Conservation (phyloP, 1,140 invertebrate species). For the Pinna nobilis region DNA sequence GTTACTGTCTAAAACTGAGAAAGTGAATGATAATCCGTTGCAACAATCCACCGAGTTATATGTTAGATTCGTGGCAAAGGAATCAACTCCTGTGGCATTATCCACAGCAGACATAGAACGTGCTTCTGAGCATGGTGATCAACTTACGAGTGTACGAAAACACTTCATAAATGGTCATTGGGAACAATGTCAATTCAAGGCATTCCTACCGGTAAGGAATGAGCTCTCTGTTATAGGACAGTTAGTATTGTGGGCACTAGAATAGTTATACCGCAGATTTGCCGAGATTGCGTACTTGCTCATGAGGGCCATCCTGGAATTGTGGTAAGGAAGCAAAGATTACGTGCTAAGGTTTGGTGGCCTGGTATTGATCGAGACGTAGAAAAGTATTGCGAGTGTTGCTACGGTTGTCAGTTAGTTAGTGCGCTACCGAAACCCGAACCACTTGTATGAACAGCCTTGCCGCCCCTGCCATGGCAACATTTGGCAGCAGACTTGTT, state of each 20-base stretch:
- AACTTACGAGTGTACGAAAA: no score
- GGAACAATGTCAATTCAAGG: no score
- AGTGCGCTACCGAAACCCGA: neutral
- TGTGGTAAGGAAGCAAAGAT: conserved; percentile 33
- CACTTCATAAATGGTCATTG: no score
- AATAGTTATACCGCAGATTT: conserved; percentile 24
- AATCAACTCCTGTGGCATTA: conserved; percentile 12
- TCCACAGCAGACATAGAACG: conserved; percentile 32
- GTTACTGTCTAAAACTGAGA: conserved; percentile 32
- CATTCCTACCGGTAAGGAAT: no score
- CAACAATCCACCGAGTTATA: no score
- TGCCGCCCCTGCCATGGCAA: conserved; percentile 39
- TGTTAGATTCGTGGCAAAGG: neutral
- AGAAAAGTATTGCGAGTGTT: conserved; percentile 30
- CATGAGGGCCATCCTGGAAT: conserved; percentile 46
- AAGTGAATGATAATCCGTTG: no score
- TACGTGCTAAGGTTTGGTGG: conserved; percentile 49
- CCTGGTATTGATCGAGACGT: conserved; percentile 43
- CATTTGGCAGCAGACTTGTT: no score
- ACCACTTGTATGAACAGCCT: conserved; percentile 10
- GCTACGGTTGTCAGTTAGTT: conserved; percentile 41
- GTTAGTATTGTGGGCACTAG: conserved; percentile 35
- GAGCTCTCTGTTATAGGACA: conserved; percentile 43
- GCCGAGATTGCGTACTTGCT: conserved; percentile 25
- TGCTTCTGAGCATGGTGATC: conserved; percentile 21